phyloP scores from a whole-genome alignment of 2,113 vertebrate genomes.

The Neolamprologus devosi region DNA sequence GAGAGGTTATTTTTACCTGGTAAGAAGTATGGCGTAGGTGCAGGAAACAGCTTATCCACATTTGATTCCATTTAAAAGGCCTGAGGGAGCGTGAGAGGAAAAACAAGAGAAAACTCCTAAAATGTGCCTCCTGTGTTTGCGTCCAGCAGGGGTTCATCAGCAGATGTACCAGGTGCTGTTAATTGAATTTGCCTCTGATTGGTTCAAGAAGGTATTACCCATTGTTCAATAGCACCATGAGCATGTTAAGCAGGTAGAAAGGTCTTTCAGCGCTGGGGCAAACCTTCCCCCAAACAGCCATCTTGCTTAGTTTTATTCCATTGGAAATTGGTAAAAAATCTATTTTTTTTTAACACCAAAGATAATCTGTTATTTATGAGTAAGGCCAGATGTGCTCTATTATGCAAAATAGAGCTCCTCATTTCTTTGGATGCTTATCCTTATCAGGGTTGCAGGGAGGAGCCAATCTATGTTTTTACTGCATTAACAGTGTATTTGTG shows the following conservation, averaged over 20 bases:
- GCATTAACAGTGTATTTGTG: not conserved
- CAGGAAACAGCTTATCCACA: not conserved
- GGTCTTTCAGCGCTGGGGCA: not conserved
- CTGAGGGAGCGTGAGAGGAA: not conserved
- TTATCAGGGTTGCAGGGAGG: not conserved
- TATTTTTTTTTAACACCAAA: not conserved
- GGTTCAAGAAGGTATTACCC: not conserved
- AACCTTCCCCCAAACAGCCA: not conserved
- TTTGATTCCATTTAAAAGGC: constrained; percentile 19
- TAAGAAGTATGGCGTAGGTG: constrained; percentile 6
- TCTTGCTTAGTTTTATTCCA: not conserved
- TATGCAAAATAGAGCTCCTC: not conserved
- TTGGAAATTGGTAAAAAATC: not conserved
- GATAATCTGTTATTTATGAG: not conserved
- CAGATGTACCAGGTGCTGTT: constrained; percentile 27
- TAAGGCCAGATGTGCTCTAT: not conserved
- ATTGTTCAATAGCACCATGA: not conserved
- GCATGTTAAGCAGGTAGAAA: not conserved
- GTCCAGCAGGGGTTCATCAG: not conserved
- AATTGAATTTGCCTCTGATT: constrained; percentile 31
- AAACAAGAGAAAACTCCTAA: not conserved
- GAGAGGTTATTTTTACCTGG: constrained; percentile 32
- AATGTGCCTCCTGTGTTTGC: not conserved
- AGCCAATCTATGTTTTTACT: not conserved
- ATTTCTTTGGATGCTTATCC: not conserved